phyloP scores from a whole-genome alignment of 2,113 vertebrate genomes.

The Rallus limicola region DNA sequence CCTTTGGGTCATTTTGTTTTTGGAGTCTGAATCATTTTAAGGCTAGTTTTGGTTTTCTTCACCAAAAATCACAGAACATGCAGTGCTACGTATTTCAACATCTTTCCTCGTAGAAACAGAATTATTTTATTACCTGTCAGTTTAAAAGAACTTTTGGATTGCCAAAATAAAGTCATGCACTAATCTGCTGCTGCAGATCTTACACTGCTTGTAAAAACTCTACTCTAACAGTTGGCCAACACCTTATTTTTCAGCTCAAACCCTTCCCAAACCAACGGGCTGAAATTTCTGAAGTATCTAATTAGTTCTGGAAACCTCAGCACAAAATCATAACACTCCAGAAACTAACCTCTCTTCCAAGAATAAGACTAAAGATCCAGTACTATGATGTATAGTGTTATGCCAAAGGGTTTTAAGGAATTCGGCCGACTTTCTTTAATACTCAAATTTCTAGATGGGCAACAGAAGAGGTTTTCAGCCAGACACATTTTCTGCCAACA shows the following conservation, averaged over 20 bases:
- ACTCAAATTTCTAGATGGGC: not conserved
- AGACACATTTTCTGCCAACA: not conserved
- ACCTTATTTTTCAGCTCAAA: not conserved
- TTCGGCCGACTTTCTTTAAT: not conserved
- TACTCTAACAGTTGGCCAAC: not conserved
- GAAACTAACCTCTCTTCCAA: not conserved
- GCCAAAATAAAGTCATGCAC: not conserved
- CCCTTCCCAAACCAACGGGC: not conserved
- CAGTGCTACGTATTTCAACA: not conserved
- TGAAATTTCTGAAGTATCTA: not conserved
- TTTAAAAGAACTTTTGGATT: not conserved
- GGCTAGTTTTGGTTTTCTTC: not conserved
- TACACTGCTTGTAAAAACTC: not conserved
- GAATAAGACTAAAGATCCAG: not conserved
- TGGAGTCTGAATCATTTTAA: not conserved
- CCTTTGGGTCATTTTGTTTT: not conserved
- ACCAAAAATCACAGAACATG: not conserved
- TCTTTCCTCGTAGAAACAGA: not conserved
- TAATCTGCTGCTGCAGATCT: not conserved
- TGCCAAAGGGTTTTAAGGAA: not conserved
- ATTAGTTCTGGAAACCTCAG: not conserved
- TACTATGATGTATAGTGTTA: not conserved
- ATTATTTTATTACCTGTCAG: not conserved
- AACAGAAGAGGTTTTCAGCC: not conserved
- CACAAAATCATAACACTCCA: not conserved